Base-by-base conservation (phyloP, 30 jellyfish, hydroid and myxozoan species). In the Aurelia sp. region DNA sequence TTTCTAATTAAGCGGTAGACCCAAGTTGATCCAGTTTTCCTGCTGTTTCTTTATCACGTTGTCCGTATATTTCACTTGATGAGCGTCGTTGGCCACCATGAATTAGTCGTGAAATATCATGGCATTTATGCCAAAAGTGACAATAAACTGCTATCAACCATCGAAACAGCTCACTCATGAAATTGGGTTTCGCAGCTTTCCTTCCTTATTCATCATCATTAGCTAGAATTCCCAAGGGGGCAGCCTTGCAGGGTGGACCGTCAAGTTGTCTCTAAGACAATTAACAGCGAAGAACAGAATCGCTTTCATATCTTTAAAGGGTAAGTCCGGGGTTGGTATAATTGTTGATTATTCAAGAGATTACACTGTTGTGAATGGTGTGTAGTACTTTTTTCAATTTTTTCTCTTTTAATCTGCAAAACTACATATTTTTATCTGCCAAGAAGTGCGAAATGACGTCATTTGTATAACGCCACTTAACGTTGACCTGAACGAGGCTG, bases 161-260 rank as follows among this genome's bases (percentile, higher is more conserved):
- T 57, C 38, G 73, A 52, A 67, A 73, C 24, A 60, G 69, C 76
- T 59, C 87, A 76, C 38, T 76, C 31, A 58, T 76, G 76, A 21
- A 57, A 3, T 19, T 55, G 87, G 87, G 87, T 60, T 76, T 76
- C 87, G 35, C 87, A 76, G 87, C 76, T 76, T 76, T 76, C 16
- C 66, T 55, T 76, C 51, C 12, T n/a, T 16, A 44, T 48, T 47
- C 55, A 48, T 69, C 81, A 69, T 69, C 61, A 48, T 24, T 69
- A 69, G 50, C 64, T 21, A 61, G 4, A 13, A 61, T 61, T 19
- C 13, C 35, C 8, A 0, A 3, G 33, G 33, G 27, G 33, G 27
- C 27, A 11, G 22, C 13, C 71, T 11, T 61, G 2, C 35, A 61
- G 27, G 71, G 27, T n/a, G 35, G 33, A 61, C 15, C 8, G 55